Percentiles rank a stretch among this genome's conserved stretches.
phyloP scores from a whole-genome alignment of 2,888 invertebrate species.

The Shargacucullia verbasci region DNA sequence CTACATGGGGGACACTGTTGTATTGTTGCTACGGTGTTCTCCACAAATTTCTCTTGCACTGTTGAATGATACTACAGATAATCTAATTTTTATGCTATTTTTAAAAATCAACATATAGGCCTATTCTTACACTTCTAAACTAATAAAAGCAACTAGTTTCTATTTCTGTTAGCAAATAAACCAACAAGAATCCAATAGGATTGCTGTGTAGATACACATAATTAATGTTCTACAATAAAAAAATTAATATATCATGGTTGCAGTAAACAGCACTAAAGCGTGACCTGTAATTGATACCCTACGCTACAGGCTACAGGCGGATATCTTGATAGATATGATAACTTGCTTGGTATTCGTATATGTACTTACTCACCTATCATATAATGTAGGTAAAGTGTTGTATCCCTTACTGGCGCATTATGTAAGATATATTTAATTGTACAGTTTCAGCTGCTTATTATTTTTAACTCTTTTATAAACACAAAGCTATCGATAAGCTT shows the following conservation, averaged over 20 bases:
- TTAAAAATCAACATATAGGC: background rate
- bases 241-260: slow-evolving; percentile 28
- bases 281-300: slow-evolving; percentile 52
- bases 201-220: background rate
- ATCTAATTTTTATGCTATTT: background rate
- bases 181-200: slow-evolving; percentile 30
- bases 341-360: slow-evolving; percentile 44
- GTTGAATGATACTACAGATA: background rate
- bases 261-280: slow-evolving; percentile 45
- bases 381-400: slow-evolving; percentile 58
- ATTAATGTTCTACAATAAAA: background rate
- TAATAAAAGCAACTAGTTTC: background rate
- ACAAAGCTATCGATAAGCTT: slow-evolving; percentile 48
- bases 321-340: slow-evolving; percentile 58
- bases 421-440: slow-evolving; percentile 32
- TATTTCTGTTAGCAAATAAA: background rate
- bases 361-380: slow-evolving; percentile 71
- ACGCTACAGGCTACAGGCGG: slow-evolving; percentile 34
- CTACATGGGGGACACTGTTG: slow-evolving; percentile 4
- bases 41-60: background rate
- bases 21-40: slow-evolving; percentile 37
- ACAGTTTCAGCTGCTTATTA: background rate
- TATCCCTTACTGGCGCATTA: slow-evolving; percentile 52
- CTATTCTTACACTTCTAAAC: background rate
- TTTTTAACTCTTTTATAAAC: slow-evolving; percentile 20